Evolutionary conservation across 2,888 invertebrate species (phyloP), one percentile per base, ranked within the genome.

Genomic region (Seira ritae): DNA sequence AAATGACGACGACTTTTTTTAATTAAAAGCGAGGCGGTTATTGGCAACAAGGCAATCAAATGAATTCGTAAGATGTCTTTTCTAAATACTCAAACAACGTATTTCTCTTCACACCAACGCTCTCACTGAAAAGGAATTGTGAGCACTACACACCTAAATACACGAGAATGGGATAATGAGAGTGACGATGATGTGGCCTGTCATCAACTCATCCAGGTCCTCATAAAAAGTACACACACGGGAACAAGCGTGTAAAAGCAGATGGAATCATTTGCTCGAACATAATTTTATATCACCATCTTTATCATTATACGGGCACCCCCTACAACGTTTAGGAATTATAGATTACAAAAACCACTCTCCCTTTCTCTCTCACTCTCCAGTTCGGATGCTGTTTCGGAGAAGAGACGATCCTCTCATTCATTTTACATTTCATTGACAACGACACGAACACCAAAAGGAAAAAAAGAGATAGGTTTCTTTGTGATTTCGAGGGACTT

Each of bases 251-350:
- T 4, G 31, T 31, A 31, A 46, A 80, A 73, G 80, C 80, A 80
- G 80, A 80, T 80, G 80, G 80, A 80, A 65, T 80, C 80, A 80
- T 74, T 80, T 80, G 68, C 69, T 74, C 80, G 80, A 74, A 42
- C 37, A 80, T 80, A 80, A 80, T 80, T 73, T 80, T 74, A 73
- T 80, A 66, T 73, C 72, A 71, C 31, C 31, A 31, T 31, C 31
- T 31, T 31, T 31, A 31, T 70, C 69, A 80, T 80, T 55, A 74
- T 73, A 73, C 68, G 60, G 15, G 66, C 74, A 80, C 80, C 80
- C 80, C 80, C 80, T 75, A 75, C 80, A 80, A 80, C 65, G 73
- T 31, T 37, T 22, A 46, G 6, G 60, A 42, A 37, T 24, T 68
- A 24, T 22, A 71, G 73, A 67, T 68, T 67, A 12, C 20, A 37